phyloP scores from a whole-genome alignment of 2,113 vertebrate genomes.

The Mola mola region DNA sequence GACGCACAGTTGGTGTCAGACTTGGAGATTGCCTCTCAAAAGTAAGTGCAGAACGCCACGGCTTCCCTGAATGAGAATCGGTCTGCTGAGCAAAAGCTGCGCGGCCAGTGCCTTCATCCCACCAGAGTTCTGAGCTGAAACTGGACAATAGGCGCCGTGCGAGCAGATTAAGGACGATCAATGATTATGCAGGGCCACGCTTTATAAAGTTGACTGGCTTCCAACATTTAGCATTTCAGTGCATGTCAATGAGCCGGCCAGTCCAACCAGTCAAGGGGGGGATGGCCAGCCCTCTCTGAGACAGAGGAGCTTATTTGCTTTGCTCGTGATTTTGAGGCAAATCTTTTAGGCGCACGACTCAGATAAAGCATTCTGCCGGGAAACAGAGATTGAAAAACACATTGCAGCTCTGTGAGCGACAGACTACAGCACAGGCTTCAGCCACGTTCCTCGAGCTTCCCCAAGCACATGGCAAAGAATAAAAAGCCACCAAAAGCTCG shows the following conservation, averaged over 20 bases:
- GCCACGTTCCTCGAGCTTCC: conserved; percentile 50
- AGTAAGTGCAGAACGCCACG: conserved; percentile 43
- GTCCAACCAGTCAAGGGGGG: conserved; percentile 46
- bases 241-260: conserved; percentile 57
- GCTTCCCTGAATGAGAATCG: conserved; percentile 37
- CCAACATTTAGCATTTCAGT: conserved; percentile 75
- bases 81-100: conserved; percentile 20
- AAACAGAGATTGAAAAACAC: conserved; percentile 40
- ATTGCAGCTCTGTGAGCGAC: conserved; percentile 69
- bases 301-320: conserved; percentile 5
- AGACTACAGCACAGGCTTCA: conserved; percentile 38
- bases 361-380: conserved; percentile 18
- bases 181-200: conserved; percentile 63
- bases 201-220: conserved; percentile 78
- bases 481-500: not conserved
- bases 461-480: conserved; percentile 27
- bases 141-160: conserved; percentile 31
- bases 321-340: not conserved
- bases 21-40: conserved; percentile 31
- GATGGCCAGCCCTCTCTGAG: conserved; percentile 5
- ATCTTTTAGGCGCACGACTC: not conserved
- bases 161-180: conserved; percentile 31
- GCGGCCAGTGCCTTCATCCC: conserved; percentile 8
- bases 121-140: conserved; percentile 36
- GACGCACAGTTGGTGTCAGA: not conserved